phyloP scores from a whole-genome alignment of 2,113 vertebrate genomes.

The Tringa solitaria region DNA sequence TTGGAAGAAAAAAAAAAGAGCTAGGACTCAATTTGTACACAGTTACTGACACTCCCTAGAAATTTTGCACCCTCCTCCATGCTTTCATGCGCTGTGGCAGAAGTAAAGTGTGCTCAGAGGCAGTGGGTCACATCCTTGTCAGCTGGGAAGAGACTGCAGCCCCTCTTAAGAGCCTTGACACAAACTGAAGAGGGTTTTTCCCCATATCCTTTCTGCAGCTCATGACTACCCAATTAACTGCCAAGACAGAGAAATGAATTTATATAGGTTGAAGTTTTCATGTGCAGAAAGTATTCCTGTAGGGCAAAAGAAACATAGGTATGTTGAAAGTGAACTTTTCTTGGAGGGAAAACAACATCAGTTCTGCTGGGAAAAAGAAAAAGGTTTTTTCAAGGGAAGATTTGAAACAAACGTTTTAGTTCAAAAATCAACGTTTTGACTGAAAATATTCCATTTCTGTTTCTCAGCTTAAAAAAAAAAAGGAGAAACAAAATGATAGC shows the following conservation, averaged over 20 bases:
- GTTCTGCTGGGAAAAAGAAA: not conserved
- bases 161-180: not conserved
- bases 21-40: not conserved
- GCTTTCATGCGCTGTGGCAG: not conserved
- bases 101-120: not conserved
- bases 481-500: conserved; percentile 5
- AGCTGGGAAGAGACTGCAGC: not conserved
- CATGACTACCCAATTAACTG: not conserved
- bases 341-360: not conserved
- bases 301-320: not conserved
- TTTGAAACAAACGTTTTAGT: conserved; percentile 1
- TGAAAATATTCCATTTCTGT: conserved; percentile 16
- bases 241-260: not conserved
- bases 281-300: not conserved
- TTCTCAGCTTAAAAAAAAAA: not conserved
- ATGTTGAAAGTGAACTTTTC: not conserved
- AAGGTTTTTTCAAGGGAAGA: not conserved
- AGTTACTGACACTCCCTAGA: conserved; percentile 1
- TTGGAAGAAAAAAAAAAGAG: not conserved
- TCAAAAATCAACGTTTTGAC: conserved; percentile 3
- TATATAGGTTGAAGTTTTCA: not conserved
- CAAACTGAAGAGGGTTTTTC: not conserved
- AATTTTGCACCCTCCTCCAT: not conserved
- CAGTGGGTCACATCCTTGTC: not conserved
- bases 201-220: not conserved